Evolutionary conservation across 2,888 invertebrate genomes (phyloP).

Genomic region (Phoronis australis): DNA sequence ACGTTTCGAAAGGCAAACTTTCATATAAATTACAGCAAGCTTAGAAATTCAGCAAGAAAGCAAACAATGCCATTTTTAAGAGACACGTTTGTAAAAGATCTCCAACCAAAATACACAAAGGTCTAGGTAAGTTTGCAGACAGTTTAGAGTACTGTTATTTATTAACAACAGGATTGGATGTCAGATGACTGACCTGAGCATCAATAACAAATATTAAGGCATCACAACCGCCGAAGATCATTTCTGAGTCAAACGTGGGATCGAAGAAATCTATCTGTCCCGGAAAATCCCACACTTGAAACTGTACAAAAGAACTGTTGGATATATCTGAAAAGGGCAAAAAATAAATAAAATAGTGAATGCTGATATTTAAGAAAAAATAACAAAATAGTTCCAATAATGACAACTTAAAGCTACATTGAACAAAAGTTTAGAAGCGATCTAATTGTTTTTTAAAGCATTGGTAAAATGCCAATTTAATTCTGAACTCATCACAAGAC

Average conservation of each 20-base stretch:
- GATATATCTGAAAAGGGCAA: constrained; percentile 68
- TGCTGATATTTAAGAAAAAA: not conserved
- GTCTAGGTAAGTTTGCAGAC: no score
- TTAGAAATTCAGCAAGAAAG: no score
- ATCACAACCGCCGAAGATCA: constrained; percentile 94
- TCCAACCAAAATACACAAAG: no score
- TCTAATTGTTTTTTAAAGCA: no score
- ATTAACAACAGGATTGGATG: no score
- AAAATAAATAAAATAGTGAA: not conserved
- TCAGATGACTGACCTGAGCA: constrained; percentile 65
- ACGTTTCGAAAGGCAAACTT: no score
- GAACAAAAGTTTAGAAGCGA: not conserved
- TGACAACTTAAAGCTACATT: constrained; percentile 2
- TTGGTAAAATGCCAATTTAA: no score
- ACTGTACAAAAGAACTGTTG: constrained; percentile 96
- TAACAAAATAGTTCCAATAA: not conserved
- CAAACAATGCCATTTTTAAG: no score
- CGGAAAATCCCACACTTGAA: constrained; percentile 99
- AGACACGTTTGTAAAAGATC: no score
- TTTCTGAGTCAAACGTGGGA: constrained; percentile 89
- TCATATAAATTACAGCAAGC: no score
- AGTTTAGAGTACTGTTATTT: no score
- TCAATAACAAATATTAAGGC: constrained; percentile 98
- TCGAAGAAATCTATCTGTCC: constrained; percentile 98
- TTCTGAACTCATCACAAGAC: no score